Percentiles rank a stretch among this genome's conserved stretches.
Evolutionary conservation across 2,113 vertebrate genomes (phyloP).

Genomic region (Buteo buteo): DNA sequence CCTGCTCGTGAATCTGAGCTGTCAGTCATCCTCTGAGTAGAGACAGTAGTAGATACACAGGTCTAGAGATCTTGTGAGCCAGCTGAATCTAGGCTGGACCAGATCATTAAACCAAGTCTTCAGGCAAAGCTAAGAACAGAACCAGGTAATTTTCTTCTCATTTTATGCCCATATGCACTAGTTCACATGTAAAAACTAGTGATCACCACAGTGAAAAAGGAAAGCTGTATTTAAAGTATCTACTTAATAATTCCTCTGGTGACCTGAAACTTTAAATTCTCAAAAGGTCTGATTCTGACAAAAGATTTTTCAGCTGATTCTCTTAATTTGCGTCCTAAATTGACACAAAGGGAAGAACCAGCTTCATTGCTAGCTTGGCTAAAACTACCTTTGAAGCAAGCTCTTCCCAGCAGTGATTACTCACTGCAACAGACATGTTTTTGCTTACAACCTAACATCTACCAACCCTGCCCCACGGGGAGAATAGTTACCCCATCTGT

Average conservation of each 20-base stretch:
- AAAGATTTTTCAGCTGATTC: not conserved
- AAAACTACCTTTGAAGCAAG: not conserved
- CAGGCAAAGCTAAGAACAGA: not conserved
- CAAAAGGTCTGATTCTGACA: not conserved
- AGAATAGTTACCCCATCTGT: not conserved
- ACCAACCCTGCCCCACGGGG: conserved; percentile 24
- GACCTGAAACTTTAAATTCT: not conserved
- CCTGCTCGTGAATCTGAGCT: not conserved
- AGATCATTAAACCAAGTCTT: not conserved
- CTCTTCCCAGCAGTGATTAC: not conserved
- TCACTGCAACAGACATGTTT: not conserved
- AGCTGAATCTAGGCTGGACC: not conserved
- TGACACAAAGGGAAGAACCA: not conserved
- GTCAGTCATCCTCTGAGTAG: not conserved
- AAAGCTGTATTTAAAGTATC: not conserved
- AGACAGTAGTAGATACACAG: not conserved
- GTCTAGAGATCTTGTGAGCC: not conserved
- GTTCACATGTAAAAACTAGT: not conserved
- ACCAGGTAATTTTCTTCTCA: not conserved
- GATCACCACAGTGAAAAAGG: not conserved
- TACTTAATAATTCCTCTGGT: not conserved
- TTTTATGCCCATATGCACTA: not conserved
- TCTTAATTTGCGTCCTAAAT: not conserved
- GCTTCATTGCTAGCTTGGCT: not conserved
- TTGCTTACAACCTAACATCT: not conserved